These are phyloP conservation scores for Morpho helenor DNA, from an alignment of 2,888 invertebrate species.

Conservation along the genomic window DNA sequence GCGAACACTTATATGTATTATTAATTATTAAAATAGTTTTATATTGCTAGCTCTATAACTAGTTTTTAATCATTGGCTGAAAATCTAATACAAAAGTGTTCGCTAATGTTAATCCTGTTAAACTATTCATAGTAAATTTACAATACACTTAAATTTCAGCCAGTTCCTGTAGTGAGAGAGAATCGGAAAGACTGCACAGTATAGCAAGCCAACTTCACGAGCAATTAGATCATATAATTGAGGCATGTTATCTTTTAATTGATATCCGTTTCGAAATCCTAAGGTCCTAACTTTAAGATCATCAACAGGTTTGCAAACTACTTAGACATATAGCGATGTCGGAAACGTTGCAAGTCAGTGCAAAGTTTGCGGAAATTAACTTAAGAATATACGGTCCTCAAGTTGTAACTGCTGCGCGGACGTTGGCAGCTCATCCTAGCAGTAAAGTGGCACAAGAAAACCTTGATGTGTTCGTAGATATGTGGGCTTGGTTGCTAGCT, in stretches of 20 bases:
- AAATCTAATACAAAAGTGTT: constrained; percentile 33
- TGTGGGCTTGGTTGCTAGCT: constrained; percentile 96
- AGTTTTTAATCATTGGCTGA: not conserved
- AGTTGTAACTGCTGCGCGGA: constrained; percentile 95
- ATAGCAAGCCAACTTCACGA: constrained; percentile 97
- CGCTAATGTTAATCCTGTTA: constrained; percentile 24
- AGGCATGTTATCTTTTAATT: constrained; percentile 79
- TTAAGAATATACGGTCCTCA: constrained; percentile 97
- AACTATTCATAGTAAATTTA: constrained; percentile 21
- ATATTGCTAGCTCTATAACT: not conserved
- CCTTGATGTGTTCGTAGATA: constrained; percentile 95
- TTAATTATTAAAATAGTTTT: not conserved
- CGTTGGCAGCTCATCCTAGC: constrained; percentile 92
- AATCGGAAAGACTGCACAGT: constrained; percentile 93
- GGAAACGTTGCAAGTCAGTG: constrained; percentile 96
- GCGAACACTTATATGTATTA: constrained; percentile 39
- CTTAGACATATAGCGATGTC: constrained; percentile 96
- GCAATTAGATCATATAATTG: constrained; percentile 98
- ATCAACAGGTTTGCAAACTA: constrained; percentile 92
- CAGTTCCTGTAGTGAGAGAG: constrained; percentile 81
- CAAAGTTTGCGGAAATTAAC: constrained; percentile 97
- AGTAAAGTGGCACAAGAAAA: constrained; percentile 98
- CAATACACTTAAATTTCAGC: constrained; percentile 44
- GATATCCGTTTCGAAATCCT: not conserved
- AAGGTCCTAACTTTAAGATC: constrained; percentile 8